A percentile compares a stretch with the other conserved stretches of the same genome.
Conservation (phyloP, 2,888 invertebrate species). For the Epinotia ramella region DNA sequence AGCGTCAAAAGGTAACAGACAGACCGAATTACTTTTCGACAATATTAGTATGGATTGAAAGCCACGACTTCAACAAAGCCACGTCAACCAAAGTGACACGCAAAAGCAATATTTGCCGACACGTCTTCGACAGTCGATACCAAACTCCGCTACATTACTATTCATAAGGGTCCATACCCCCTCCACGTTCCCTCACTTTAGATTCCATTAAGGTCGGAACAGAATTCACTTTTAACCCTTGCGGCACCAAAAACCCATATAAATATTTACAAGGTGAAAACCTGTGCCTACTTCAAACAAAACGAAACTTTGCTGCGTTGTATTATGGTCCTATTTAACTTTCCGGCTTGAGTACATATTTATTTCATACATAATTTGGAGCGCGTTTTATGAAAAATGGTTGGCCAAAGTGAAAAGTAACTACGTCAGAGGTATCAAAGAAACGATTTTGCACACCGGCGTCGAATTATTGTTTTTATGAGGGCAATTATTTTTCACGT, state of each 20-base stretch:
- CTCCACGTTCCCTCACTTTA: slow-evolving; percentile 57
- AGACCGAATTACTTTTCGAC: too few relatives aligned
- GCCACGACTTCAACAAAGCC: neutral
- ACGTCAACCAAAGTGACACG: slow-evolving; percentile 6
- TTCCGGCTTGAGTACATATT: slow-evolving; percentile 24
- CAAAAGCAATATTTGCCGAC: slow-evolving; percentile 28
- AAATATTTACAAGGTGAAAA: slow-evolving; percentile 65
- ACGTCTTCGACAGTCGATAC: slow-evolving; percentile 30
- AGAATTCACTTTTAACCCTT: slow-evolving; percentile 65
- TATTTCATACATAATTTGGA: slow-evolving; percentile 38
- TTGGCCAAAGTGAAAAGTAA: slow-evolving; percentile 39
- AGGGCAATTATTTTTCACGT: slow-evolving; percentile 17
- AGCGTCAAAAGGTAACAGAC: too few relatives aligned
- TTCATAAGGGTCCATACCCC: slow-evolving; percentile 56
- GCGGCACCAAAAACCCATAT: slow-evolving; percentile 57
- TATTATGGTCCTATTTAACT: slow-evolving; percentile 55
- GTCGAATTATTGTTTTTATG: slow-evolving; percentile 29
- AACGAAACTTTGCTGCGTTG: slow-evolving; percentile 60
- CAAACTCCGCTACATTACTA: slow-evolving; percentile 57
- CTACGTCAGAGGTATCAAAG: slow-evolving; percentile 25
- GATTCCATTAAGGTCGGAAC: slow-evolving; percentile 63
- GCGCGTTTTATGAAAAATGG: slow-evolving; percentile 39
- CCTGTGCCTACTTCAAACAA: slow-evolving; percentile 56
- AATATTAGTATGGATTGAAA: neutral
- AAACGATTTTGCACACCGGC: slow-evolving; percentile 27